These are phyloP conservation scores for Corythornis leucogaster DNA, from an alignment of 2,797 vertebrate genomes.

Conservation along the genomic window DNA sequence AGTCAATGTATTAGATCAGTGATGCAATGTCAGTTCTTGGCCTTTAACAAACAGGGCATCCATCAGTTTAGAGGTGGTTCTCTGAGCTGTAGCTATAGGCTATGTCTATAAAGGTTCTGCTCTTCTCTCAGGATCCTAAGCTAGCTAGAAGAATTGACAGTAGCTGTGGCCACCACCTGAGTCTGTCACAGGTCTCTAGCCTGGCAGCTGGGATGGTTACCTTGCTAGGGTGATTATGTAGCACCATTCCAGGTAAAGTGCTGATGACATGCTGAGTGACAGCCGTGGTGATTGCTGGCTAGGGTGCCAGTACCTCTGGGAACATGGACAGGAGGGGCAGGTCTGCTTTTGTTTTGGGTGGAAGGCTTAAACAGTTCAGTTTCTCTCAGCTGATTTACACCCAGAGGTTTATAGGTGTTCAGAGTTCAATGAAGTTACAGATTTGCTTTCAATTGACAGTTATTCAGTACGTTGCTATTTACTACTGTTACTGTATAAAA, in stretches of 20 bases:
- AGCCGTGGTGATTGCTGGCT: neutral
- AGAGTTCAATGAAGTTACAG: neutral
- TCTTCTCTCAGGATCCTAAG: neutral
- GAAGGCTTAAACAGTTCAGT: neutral
- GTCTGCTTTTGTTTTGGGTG: neutral
- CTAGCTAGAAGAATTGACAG: neutral
- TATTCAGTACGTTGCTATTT: neutral
- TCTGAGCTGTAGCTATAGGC: neutral
- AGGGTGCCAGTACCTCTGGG: neutral
- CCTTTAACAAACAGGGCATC: neutral
- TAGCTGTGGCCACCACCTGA: neutral
- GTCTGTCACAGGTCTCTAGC: neutral
- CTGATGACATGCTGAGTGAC: neutral
- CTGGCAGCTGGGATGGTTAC: neutral
- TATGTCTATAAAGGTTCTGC: neutral
- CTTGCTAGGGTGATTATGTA: neutral
- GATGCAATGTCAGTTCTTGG: neutral
- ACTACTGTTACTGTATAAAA: neutral
- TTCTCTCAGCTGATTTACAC: neutral
- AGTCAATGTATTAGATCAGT: neutral
- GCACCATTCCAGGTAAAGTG: neutral
- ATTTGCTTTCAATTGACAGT: slow-evolving; percentile 20
- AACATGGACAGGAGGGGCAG: neutral
- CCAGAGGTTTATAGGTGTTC: neutral
- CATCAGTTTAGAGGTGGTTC: neutral